A percentile compares a stretch with the other conserved stretches of the same genome.
Conservation (phyloP, 1,140 invertebrate species). For the Anastrepha obliqua region DNA sequence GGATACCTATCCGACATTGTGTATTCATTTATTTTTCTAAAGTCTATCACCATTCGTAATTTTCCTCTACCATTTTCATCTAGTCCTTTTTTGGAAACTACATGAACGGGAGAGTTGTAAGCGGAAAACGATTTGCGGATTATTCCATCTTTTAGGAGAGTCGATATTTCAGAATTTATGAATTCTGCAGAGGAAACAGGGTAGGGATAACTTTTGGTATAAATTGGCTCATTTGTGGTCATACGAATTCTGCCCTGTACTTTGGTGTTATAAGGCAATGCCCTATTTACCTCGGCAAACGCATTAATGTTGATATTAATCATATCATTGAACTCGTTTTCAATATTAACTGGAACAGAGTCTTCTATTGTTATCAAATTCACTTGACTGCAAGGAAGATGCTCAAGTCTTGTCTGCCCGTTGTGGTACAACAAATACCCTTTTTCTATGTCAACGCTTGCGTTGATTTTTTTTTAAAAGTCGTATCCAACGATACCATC, state of each 20-base stretch:
- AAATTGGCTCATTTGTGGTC: constrained; percentile 55
- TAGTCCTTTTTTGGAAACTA: constrained; percentile 60
- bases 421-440: too few relatives aligned
- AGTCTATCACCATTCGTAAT: constrained; percentile 65
- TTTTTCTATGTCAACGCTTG: not conserved
- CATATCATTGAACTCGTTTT: not conserved
- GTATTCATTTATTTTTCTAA: constrained; percentile 67
- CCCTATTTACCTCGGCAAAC: constrained; percentile 28
- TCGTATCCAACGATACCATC: not conserved
- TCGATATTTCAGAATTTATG: constrained; percentile 58
- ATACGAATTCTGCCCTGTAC: constrained; percentile 53
- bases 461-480: not conserved
- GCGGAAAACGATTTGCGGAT: constrained; percentile 55
- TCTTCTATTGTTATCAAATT: not conserved
- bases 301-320: not conserved
- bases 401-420: too few relatives aligned
- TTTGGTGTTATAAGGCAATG: constrained; percentile 42
- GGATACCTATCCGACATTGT: too few relatives aligned
- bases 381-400: too few relatives aligned
- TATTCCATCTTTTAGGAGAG: constrained; percentile 56
- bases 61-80: constrained; percentile 57
- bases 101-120: constrained; percentile 59
- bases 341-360: not conserved
- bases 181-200: constrained; percentile 56
- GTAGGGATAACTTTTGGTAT: constrained; percentile 59